Conservation (phyloP, 2,888 invertebrate genomes). For the Hydrotaea cyrtoneurina region DNA sequence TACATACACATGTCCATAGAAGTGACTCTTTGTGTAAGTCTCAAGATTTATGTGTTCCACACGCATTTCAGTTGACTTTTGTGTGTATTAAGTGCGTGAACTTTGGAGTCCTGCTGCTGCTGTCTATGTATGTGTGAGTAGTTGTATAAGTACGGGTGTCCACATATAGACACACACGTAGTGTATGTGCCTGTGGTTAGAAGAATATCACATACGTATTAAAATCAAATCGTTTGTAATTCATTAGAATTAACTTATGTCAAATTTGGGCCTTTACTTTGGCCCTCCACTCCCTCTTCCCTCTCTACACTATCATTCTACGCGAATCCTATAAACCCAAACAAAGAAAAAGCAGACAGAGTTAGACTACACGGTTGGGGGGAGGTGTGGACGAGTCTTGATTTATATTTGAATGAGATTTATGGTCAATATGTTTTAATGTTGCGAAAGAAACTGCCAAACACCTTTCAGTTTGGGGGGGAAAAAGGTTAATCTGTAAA, state of each 20-base stretch:
- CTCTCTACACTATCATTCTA: not conserved
- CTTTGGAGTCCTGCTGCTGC: constrained; percentile 16
- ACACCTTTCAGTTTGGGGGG: not conserved
- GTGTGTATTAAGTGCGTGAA: constrained; percentile 49
- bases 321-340: not conserved
- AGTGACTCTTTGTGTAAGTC: constrained; percentile 34
- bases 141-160: no score
- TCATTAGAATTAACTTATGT: constrained; percentile 60
- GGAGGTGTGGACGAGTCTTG: not conserved
- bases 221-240: constrained; percentile 59
- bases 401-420: constrained; percentile 47
- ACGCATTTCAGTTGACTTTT: constrained; percentile 55
- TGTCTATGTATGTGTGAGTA: no score
- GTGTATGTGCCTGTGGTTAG: no score
- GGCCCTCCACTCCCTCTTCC: not conserved
- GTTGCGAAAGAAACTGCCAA: not conserved
- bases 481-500: constrained; percentile 28
- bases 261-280: constrained; percentile 28
- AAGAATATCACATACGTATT: constrained; percentile 40
- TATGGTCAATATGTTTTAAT: constrained; percentile 42
- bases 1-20: constrained; percentile 27
- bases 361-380: not conserved
- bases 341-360: not conserved
- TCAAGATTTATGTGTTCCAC: constrained; percentile 54
- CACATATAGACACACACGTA: no score